These are phyloP conservation scores for Dendrolimus kikuchii DNA, from an alignment of 1,140 invertebrate genomes.

Conservation along the genomic window DNA sequence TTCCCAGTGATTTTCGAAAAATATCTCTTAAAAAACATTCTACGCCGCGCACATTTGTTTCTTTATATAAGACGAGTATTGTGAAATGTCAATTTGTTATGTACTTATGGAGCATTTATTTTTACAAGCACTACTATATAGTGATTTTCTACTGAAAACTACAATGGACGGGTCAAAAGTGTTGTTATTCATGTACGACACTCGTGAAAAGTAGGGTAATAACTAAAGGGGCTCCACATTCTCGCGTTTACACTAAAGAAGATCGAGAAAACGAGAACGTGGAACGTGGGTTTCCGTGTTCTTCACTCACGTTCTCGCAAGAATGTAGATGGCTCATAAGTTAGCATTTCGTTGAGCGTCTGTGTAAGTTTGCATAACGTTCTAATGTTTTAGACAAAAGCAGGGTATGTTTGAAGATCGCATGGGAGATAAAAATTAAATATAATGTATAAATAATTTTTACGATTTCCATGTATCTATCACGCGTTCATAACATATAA, in stretches of 20 bases:
- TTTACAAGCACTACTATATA: conserved; percentile 17
- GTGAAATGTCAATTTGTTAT: conserved; percentile 11
- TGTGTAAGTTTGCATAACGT: too few relatives aligned
- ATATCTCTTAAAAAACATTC: conserved; percentile 20
- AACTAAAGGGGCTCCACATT: too few relatives aligned
- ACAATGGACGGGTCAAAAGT: conserved; percentile 51
- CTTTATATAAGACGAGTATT: conserved; percentile 28
- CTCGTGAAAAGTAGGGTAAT: conserved; percentile 10
- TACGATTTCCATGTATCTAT: too few relatives aligned
- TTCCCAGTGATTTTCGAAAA: conserved; percentile 34
- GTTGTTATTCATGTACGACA: conserved; percentile 10
- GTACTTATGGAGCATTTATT: conserved; percentile 6
- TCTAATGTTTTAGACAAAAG: too few relatives aligned
- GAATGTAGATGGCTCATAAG: too few relatives aligned
- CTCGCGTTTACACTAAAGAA: too few relatives aligned
- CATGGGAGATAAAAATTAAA: conserved; percentile 3
- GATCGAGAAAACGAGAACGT: too few relatives aligned
- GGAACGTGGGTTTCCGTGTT: too few relatives aligned
- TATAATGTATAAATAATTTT: background rate
- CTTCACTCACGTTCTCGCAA: too few relatives aligned
- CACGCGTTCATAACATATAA: too few relatives aligned
- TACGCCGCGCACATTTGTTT: conserved; percentile 23
- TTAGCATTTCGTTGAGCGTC: too few relatives aligned
- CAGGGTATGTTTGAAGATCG: too few relatives aligned
- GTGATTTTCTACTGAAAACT: conserved; percentile 12